Evolutionary conservation across 1,140 invertebrate species (phyloP), one percentile per base, ranked within the genome.

Genomic region (Neoseiulus cucumeris): DNA sequence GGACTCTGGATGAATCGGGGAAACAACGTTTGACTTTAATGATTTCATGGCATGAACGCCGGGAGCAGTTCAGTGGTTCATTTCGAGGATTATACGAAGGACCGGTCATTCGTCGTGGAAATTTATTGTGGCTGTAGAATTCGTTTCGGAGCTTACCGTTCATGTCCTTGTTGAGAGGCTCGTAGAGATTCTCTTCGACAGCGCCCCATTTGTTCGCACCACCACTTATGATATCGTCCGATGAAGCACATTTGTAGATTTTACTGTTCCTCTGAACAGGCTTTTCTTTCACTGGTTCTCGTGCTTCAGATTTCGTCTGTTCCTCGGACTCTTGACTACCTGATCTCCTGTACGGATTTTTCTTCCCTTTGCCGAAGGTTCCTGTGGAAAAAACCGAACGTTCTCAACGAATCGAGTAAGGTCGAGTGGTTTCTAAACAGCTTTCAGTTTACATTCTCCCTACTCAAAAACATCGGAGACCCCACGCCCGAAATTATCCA

Each of bases 231-330:
- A 59, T 59, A 9, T 59, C 51, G 22, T 59, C 51, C 2, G 51
- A 59, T 29, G 51, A 59, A 20, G 51, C 51, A 59, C 51, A 59
- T 59, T 59, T 59, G 22, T 59, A 59, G 14, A 59, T 59, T 33
- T 59, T 59, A 25, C 51, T 59, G 51, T 59, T 17, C 25, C 22
- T 25, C 33, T 59, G 51, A 5, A 25, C 51, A 17, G 22, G 51
- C 51, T 59, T 25, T 1, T 29, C 14, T 20, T 59, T 59, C 51
- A 25, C 51, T 9, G 22, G 25, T 59, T 20, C 51, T 17, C 9
- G 33, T 20, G 22, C 51, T 2, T 59, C 51, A 25, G 51, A 20
- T 2, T 59, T 59, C 1, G 22, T 25, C 51, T 59, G 51, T 25
- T 59, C 14, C 14, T 59, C 51, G 2, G 51, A 59, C 51, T 59